phyloP scores from a whole-genome alignment of 2,888 invertebrate species.

The Nasonia oneida region DNA sequence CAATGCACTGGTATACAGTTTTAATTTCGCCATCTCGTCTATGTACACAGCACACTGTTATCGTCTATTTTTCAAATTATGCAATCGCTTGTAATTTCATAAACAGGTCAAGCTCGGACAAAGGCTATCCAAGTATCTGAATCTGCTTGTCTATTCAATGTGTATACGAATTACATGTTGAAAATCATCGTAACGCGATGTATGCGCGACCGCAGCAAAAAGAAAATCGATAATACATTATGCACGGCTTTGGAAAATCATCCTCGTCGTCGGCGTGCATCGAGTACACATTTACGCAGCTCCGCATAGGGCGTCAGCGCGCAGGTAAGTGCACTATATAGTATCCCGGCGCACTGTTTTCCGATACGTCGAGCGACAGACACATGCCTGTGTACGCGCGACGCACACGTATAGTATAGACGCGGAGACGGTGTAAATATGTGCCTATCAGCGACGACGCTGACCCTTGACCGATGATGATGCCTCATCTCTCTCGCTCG shows the following conservation, averaged over 20 bases:
- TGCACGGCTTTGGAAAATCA: neutral
- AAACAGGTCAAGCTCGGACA: constrained; percentile 5
- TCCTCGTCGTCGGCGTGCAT: neutral
- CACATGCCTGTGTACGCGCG: neutral
- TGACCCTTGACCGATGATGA: constrained; percentile 36
- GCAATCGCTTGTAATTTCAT: neutral
- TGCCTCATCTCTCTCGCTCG: constrained; percentile 17
- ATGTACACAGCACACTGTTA: neutral
- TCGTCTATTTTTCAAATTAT: neutral
- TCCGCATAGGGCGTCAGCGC: neutral
- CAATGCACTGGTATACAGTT: neutral
- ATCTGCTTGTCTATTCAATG: neutral
- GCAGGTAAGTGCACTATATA: too few relatives aligned
- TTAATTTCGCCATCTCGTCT: neutral
- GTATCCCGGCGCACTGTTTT: too few relatives aligned
- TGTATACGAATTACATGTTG: too few relatives aligned
- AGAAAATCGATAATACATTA: neutral
- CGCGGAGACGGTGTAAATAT: neutral
- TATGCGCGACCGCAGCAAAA: neutral
- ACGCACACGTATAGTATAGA: neutral
- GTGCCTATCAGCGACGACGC: constrained; percentile 21
- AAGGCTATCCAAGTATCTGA: neutral
- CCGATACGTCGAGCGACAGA: neutral
- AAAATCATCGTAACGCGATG: neutral
- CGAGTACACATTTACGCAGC: neutral